These are phyloP conservation scores for Nibea albiflora DNA, from an alignment of 2,113 vertebrate genomes.

Conservation along the genomic window DNA sequence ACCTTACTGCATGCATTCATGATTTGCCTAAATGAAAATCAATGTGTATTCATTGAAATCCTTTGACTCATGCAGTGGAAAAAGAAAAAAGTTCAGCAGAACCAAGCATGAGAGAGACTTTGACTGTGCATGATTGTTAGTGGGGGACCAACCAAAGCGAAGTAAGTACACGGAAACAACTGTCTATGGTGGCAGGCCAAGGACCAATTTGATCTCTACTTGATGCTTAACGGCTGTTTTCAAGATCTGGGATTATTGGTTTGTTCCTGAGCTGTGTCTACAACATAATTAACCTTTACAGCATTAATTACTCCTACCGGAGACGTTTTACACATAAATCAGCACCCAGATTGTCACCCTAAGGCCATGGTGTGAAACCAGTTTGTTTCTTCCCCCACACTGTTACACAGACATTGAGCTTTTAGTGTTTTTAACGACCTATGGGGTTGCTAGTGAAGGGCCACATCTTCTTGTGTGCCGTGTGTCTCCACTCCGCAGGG, in stretches of 20 bases:
- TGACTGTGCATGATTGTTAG: neutral
- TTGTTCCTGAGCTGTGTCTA: neutral
- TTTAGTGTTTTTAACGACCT: slow-evolving; percentile 16
- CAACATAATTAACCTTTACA: neutral
- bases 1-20: neutral
- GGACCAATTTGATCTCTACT: neutral
- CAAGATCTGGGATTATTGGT: neutral
- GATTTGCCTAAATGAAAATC: neutral
- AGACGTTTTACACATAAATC: slow-evolving; percentile 9
- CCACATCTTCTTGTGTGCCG: slow-evolving; percentile 17
- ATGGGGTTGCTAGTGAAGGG: slow-evolving; percentile 2
- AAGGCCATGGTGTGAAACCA: slow-evolving; percentile 9
- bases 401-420: neutral
- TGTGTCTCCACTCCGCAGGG: neutral
- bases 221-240: neutral
- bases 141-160: neutral
- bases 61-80: neutral
- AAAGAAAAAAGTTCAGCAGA: neutral
- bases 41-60: neutral
- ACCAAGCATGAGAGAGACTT: neutral
- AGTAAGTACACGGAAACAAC: neutral
- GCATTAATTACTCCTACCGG: neutral
- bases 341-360: neutral
- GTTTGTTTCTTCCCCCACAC: neutral
- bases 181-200: neutral